Percentiles rank a stretch among this genome's conserved stretches.
These are phyloP conservation scores for Rana temporaria DNA, from an alignment of 2,113 vertebrate genomes.

Conservation along the genomic window DNA sequence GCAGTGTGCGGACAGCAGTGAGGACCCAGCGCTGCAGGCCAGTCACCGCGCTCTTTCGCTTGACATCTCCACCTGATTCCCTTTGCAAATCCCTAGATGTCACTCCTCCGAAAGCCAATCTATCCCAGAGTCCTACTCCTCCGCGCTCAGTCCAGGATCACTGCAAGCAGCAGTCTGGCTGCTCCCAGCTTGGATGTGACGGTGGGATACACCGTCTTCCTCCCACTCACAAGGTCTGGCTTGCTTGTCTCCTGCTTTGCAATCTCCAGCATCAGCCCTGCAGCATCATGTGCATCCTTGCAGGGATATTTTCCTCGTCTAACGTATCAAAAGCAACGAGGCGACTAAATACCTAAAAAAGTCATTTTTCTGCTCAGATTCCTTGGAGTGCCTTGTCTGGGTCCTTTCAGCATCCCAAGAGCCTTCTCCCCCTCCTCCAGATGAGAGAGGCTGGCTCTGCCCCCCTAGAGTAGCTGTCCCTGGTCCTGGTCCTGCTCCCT, in stretches of 20 bases:
- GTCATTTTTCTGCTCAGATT: conserved; percentile 8
- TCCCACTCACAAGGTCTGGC: conserved; percentile 56
- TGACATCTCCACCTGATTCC: conserved; percentile 31
- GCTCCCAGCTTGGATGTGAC: conserved; percentile 51
- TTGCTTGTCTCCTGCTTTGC: conserved; percentile 37
- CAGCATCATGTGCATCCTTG: background rate
- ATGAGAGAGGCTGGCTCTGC: background rate
- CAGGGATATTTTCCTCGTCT: background rate
- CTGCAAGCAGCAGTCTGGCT: conserved; percentile 44
- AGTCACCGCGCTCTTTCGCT: conserved; percentile 30
- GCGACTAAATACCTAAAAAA: conserved; percentile 5
- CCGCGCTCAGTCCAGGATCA: conserved; percentile 22
- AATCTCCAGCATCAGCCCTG: conserved; percentile 43
- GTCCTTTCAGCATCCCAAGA: conserved; percentile 18
- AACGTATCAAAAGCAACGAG: conserved; percentile 2
- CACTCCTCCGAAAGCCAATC: conserved; percentile 37
- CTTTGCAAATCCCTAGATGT: background rate
- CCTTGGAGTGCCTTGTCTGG: background rate
- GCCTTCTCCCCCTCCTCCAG: background rate
- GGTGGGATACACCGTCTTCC: conserved; percentile 47
- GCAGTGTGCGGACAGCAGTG: conserved; percentile 37
- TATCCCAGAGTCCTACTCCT: conserved; percentile 3
- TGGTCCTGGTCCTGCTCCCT: conserved; percentile 36
- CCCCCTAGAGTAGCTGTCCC: background rate
- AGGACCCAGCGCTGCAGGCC: conserved; percentile 18